Evolutionary conservation across 2,888 invertebrate genomes (phyloP), one percentile per base, ranked within the genome.

Genomic region (Sinodicranocentrus sp.): DNA sequence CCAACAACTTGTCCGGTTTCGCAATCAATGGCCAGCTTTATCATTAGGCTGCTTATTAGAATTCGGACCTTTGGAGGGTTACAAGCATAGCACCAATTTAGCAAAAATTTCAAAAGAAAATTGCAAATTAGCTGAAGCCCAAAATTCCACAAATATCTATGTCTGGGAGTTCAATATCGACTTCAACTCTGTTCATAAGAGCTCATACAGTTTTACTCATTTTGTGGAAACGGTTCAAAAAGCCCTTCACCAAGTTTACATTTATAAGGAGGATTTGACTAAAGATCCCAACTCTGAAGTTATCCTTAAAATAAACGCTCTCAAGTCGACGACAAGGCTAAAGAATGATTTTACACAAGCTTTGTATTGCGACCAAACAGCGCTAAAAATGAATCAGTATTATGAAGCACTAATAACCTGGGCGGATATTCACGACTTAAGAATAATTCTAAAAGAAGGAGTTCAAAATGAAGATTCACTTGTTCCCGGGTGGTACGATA

Each of bases 111-210:
- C 39, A 39, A 13, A 5, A 39, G 39, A 13, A 39, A 39, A 39
- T 39, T 8, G 39, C 39, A 8, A 13, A 39, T 5, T 5, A 39
- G 13, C 6, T 6, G n/a, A 52, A 52, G 52, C 10, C 3, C 5
- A n/a, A 52, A 6, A 52, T 52, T n/a, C 17, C 52, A 52, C 17
- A 6, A 13, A 6, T 3, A 17, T 52, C 17, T 10, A 13, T 5
- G 52, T 52, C 17, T 52, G 52, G 52, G 52, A 52, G 52, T 17
- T 52, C 17, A 5, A 52, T 52, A 5, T 52, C 52, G n/a, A 52
- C 17, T 10, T n/a, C 52, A 17, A 10, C n/a, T 52, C 5, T 17
- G 13, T 39, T 39, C n/a, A n/a, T n/a, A n/a, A n/a, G n/a, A n/a
- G n/a, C n/a, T 39, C 39, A 8, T 39, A 39, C 39, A 39, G 39